Evolutionary conservation across 2,113 vertebrate genomes (phyloP).

Genomic region (Anarhynchus alexandrinus): DNA sequence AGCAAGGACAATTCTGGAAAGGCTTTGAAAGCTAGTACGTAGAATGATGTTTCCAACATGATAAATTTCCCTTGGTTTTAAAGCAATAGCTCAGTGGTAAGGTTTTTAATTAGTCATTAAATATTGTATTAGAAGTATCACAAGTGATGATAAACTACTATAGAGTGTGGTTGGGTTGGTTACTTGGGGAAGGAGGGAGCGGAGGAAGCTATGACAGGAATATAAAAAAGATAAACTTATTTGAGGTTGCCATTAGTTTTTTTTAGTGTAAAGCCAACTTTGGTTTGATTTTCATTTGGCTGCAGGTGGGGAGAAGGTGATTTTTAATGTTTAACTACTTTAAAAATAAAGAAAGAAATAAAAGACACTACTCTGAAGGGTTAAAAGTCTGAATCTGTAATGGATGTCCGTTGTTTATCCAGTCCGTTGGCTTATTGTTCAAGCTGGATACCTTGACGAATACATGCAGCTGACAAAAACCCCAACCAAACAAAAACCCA

Average conservation of each 20-base stretch:
- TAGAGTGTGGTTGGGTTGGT: background rate
- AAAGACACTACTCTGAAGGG: conserved; percentile 55
- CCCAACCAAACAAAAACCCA: conserved; percentile 7
- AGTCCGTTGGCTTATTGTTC: background rate
- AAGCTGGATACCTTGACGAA: background rate
- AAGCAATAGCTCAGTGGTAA: conserved; percentile 33
- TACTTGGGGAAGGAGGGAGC: background rate
- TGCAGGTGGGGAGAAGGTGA: conserved; percentile 41
- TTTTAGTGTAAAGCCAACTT: background rate
- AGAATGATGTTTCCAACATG: conserved; percentile 9
- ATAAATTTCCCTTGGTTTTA: conserved; percentile 63
- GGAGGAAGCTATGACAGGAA: background rate
- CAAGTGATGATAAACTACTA: conserved; percentile 10
- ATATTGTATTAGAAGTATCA: conserved; percentile 25
- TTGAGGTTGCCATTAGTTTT: background rate
- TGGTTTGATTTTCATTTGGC: background rate
- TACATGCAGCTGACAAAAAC: background rate
- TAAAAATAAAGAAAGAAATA: background rate
- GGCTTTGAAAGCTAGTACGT: conserved; percentile 9
- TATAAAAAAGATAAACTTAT: background rate
- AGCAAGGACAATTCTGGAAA: conserved; percentile 48
- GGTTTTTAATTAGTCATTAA: conserved; percentile 63
- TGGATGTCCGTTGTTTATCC: background rate
- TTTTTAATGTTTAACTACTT: background rate
- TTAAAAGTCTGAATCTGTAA: conserved; percentile 18